phyloP scores from a whole-genome alignment of 1,140 invertebrate species.

The Rhynchophorus ferrugineus region DNA sequence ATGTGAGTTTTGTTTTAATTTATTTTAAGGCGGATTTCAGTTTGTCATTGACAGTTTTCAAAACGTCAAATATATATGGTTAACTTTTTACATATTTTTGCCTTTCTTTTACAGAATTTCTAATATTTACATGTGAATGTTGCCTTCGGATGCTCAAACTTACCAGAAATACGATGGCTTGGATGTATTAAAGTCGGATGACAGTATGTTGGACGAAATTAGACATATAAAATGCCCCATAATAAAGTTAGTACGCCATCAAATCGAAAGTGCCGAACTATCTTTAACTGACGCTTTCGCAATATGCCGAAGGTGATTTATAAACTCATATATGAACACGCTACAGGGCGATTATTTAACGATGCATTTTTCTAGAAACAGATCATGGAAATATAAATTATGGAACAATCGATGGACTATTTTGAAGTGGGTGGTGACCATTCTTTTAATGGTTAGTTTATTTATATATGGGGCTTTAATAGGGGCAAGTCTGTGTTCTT shows the following conservation, averaged over 20 bases:
- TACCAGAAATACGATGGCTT: not conserved
- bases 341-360: not conserved
- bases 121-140: not conserved
- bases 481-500: constrained; percentile 23
- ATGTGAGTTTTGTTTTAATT: too few relatives aligned
- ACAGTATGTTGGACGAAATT: constrained; percentile 13
- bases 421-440: constrained; percentile 13
- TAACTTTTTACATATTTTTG: too few relatives aligned
- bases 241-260: constrained; percentile 15
- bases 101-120: not conserved
- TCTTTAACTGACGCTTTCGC: constrained; percentile 5
- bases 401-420: constrained; percentile 22
- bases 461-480: constrained; percentile 24
- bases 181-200: not conserved
- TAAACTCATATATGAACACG: not conserved
- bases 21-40: too few relatives aligned
- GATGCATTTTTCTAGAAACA: constrained; percentile 13
- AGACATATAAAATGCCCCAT: constrained; percentile 23
- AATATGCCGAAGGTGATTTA: constrained; percentile 8
- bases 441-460: constrained; percentile 21
- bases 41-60: too few relatives aligned
- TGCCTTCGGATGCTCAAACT: not conserved
- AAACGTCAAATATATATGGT: too few relatives aligned
- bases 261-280: constrained; percentile 19
- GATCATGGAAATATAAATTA: constrained; percentile 10